Evolutionary conservation across 2,113 vertebrate species (phyloP), one percentile per base, ranked within the genome.

Genomic region (Indri indri): DNA sequence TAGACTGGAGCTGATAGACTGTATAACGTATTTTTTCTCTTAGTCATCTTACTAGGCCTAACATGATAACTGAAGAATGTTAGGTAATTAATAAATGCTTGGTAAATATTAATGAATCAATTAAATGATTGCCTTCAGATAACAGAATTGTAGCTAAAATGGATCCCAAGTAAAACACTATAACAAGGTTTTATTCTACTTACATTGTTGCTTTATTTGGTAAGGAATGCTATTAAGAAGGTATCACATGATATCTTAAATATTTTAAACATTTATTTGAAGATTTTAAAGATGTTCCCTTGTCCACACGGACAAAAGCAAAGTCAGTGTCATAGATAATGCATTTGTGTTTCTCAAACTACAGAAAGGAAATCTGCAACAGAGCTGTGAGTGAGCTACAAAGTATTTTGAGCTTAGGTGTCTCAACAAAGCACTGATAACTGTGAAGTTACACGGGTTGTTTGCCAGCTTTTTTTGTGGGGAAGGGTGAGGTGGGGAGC

Each of bases 201-300:
- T 81, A 84, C 10, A 76, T 85, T 86, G 52, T 37, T 95, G 71
- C 34, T 97, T 84, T 37, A 63, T 84, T 88, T 94, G 59, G 45
- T 81, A 91, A 95, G 57, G 7, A 94, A 87, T 87, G 12, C 40
- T 80, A 83, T 42, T 95, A 71, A 92, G n/a, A 94, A 70, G 42
- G 59, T 81, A 81, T 13, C 45, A 50, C n/a, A 59, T 74, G 30
- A 37, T 63, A 30, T 63, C 61, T 30, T 63, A 63, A 86, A 42
- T 23, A 68, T 45, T 88, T 52, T 59, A 86, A 68, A 42, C 25
- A 45, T 70, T 86, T 71, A 63, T 63, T 13, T 63, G 4, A 86
- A 50, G 20, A 68, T 50, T 84, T 52, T n/a, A 91, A 68, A 42
- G 17, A 45, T 63, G 85, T 66, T 73, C 79, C 25, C 10, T 45